Evolutionary conservation across 2,113 vertebrate genomes (phyloP).

Genomic region (Isichthys henryi): DNA sequence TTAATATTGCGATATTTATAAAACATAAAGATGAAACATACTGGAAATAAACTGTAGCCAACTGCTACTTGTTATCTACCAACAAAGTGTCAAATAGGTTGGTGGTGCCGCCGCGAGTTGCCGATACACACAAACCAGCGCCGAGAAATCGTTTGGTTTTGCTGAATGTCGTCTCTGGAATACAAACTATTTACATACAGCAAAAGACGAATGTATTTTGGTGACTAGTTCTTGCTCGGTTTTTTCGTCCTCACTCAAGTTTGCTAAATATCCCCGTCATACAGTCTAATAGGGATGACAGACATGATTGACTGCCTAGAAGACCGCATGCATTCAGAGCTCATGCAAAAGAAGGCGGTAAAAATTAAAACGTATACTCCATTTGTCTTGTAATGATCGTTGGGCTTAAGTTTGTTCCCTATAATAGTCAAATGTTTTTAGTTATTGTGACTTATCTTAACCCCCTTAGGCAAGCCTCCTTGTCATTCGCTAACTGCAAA

Average conservation of each 20-base stretch:
- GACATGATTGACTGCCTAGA: neutral
- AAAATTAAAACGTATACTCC: neutral
- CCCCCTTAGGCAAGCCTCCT: neutral
- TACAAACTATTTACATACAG: neutral
- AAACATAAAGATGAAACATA: neutral
- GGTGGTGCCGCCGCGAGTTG: neutral
- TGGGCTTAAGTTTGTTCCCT: neutral
- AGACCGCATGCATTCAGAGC: neutral
- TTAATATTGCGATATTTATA: neutral
- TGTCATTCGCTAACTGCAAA: neutral
- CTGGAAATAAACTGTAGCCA: neutral
- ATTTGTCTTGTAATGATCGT: neutral
- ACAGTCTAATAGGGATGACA: neutral
- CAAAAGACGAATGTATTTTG: neutral
- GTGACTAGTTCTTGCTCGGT: neutral
- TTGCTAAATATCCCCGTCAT: neutral
- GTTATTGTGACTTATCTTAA: neutral
- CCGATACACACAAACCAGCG: neutral
- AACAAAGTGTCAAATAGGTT: neutral
- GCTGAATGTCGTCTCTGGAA: neutral
- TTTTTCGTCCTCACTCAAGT: neutral
- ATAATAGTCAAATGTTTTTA: neutral
- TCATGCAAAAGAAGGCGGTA: neutral
- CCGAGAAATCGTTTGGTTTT: neutral
- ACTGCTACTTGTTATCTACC: neutral